Evolutionary conservation across 2,888 invertebrate species (phyloP).

Genomic region (Tipula unca): DNA sequence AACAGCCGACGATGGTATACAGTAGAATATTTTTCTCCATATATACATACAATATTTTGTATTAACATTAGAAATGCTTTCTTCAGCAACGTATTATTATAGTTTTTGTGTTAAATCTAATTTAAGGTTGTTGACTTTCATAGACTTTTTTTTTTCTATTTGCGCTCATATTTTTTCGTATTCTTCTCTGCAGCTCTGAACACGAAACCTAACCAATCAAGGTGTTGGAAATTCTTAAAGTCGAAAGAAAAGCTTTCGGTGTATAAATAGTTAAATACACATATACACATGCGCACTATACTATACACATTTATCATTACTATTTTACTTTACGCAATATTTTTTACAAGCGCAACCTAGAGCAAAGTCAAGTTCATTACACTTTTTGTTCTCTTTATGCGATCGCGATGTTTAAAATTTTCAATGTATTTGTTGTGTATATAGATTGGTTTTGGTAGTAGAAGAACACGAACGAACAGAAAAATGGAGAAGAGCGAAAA

Average conservation of each 20-base stretch:
- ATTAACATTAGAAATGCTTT: conserved; percentile 19
- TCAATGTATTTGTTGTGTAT: neutral
- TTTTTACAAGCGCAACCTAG: neutral
- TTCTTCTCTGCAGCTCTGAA: neutral
- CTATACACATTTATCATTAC: neutral
- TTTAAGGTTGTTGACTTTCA: conserved; percentile 17
- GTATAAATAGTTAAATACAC: neutral
- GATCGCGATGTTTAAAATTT: neutral
- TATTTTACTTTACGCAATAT: conserved; percentile 18
- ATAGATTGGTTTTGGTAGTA: neutral
- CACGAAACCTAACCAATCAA: neutral
- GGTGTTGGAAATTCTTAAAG: neutral
- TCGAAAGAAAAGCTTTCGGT: neutral
- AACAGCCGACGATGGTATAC: neutral
- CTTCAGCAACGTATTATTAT: conserved; percentile 9
- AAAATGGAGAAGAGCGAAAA: neutral
- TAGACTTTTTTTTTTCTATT: neutral
- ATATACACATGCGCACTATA: neutral
- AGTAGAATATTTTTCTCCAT: neutral
- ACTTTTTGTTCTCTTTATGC: neutral
- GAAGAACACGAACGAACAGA: neutral
- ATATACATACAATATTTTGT: neutral
- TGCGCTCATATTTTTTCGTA: neutral
- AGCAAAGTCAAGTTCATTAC: conserved; percentile 20
- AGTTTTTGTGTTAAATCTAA: conserved; percentile 20